A percentile compares a stretch with the other conserved stretches of the same genome.
Evolutionary conservation across 2,797 vertebrate genomes (phyloP).

Genomic region (Girardinus metallicus): DNA sequence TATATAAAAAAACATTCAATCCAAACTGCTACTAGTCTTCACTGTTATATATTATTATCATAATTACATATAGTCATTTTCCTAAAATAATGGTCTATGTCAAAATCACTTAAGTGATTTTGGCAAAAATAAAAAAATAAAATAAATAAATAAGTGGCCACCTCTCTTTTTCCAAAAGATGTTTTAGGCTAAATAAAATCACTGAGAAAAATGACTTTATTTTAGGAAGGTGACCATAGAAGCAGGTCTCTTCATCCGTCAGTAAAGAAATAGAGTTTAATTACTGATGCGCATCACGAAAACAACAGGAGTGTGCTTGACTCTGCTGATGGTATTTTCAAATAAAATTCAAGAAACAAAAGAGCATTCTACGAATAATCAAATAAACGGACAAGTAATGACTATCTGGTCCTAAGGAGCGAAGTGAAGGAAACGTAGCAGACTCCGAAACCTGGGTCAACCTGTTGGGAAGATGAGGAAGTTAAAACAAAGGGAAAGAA

Average conservation of each 20-base stretch:
- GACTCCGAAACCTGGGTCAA: slow-evolving; percentile 18
- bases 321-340: slow-evolving; percentile 13
- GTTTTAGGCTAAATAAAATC: too few relatives aligned
- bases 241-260: too few relatives aligned
- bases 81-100: too few relatives aligned
- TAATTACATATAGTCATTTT: neutral
- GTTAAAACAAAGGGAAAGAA: neutral
- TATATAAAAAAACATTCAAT: neutral
- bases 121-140: too few relatives aligned
- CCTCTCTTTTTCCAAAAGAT: too few relatives aligned
- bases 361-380: neutral
- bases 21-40: neutral
- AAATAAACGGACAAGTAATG: slow-evolving; percentile 21
- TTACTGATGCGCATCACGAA: slow-evolving; percentile 18
- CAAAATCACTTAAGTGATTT: too few relatives aligned
- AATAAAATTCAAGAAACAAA: slow-evolving; percentile 38
- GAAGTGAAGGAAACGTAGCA: neutral
- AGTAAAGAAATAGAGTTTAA: slow-evolving; percentile 4
- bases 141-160: too few relatives aligned
- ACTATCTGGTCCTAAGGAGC: neutral
- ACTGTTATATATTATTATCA: neutral
- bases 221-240: too few relatives aligned
- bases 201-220: too few relatives aligned
- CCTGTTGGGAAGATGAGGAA: slow-evolving; percentile 37
- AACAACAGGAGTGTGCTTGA: slow-evolving; percentile 30